phyloP scores from a whole-genome alignment of 2,113 vertebrate genomes.

The Perognathus longimembris region DNA sequence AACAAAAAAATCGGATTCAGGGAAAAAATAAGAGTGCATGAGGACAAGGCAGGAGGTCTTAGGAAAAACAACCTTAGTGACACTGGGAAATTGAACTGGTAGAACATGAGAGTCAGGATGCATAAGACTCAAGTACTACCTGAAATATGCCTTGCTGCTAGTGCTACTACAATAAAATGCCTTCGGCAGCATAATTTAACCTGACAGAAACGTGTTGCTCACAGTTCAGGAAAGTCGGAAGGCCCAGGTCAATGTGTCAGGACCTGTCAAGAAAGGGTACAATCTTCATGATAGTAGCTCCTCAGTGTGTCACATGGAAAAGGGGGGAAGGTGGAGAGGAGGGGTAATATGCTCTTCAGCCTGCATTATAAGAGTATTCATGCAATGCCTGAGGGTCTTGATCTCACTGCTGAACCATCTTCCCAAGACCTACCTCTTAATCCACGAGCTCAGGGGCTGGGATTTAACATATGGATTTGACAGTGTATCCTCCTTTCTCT shows the following conservation, averaged over 20 bases:
- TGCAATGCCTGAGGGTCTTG: fast-evolving
- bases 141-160: background rate
- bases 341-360: fast-evolving
- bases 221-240: background rate
- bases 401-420: too few species aligned
- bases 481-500: background rate
- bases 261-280: too few species aligned
- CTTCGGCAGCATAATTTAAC: too few species aligned
- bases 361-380: background rate
- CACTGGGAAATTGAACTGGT: fast-evolving
- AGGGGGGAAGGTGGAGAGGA: too few species aligned
- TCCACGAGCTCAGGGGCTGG: fast-evolving
- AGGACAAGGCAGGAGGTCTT: background rate
- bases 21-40: too few species aligned
- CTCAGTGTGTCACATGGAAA: too few species aligned
- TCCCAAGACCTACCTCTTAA: background rate
- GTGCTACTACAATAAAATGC: background rate
- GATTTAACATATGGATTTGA: background rate
- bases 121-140: fast-evolving
- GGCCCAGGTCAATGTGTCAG: fast-evolving
- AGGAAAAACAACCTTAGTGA: background rate
- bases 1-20: background rate
- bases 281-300: background rate
- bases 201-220: background rate
- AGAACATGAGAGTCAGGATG: fast-evolving